phyloP scores from a whole-genome alignment of 2,888 invertebrate species.

The Arge pagana region DNA sequence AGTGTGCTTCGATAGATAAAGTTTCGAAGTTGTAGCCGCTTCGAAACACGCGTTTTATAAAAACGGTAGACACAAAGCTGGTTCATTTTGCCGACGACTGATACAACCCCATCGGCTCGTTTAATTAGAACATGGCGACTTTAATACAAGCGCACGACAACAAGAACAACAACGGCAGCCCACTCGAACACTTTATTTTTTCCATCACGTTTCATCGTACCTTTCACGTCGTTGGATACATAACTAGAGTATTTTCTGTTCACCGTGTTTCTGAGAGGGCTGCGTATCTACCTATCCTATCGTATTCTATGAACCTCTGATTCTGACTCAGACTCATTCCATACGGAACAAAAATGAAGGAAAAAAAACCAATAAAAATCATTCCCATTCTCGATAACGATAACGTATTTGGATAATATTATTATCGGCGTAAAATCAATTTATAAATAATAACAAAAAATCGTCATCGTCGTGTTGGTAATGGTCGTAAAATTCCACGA shows the following conservation, averaged over 20 bases:
- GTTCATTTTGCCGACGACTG: constrained; percentile 56
- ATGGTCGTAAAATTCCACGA: background rate
- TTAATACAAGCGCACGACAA: constrained; percentile 57
- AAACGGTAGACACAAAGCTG: no score
- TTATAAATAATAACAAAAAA: constrained; percentile 5
- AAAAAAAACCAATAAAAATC: background rate
- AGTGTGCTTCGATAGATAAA: no score
- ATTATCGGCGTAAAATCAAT: background rate
- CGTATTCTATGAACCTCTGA: constrained; percentile 42
- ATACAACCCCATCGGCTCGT: constrained; percentile 56
- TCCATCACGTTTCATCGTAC: background rate
- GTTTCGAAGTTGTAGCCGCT: no score
- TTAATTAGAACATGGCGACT: constrained; percentile 57
- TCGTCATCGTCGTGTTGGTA: constrained; percentile 32
- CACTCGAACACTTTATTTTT: constrained; percentile 15
- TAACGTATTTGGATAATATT: background rate
- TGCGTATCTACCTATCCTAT: constrained; percentile 47
- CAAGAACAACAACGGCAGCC: constrained; percentile 54
- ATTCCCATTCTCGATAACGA: background rate
- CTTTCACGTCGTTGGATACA: background rate
- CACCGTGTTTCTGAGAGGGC: constrained; percentile 36
- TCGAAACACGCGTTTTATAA: no score
- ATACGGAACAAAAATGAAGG: constrained; percentile 1
- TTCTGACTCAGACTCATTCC: constrained; percentile 10
- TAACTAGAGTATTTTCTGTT: constrained; percentile 19